Base-by-base conservation (phyloP, 53 echinoderm and acorn worm genomes). In the Actinopyga echinites region DNA sequence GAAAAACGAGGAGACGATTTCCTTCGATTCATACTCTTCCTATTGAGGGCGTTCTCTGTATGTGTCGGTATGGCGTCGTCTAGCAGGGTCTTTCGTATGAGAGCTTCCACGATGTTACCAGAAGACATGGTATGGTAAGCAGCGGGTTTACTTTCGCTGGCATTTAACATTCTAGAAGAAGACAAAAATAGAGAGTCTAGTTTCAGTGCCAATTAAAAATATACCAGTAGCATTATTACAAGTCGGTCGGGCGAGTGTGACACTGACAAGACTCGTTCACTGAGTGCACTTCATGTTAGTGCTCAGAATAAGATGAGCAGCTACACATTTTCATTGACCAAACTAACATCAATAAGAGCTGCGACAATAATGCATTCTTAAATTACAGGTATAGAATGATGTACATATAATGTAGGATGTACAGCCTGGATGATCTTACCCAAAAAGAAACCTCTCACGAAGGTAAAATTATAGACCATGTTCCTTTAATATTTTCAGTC, bases 51-150 rank as follows among this genome's bases (percentile, higher is more conserved):
- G 84, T 79, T 60, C 34, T 89, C 89, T 37, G 60, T 37, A 45
- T 80, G 81, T n/a, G 81, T 82, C 3, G 89, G 82, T 19, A 91
- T 80, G 78, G 89, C 89, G 65, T 95, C 96, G 58, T 95, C 96
- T 24, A 95, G 85, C 26, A 95, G 55, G 0, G 96, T 95, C 53
- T 87, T 91, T 79, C 96, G 74, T 59, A 93, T 96, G 62, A 96
- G 90, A 12, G 96, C 96, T 83, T 96, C 96, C 13, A 96, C 93
- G 17, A 96, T 89, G 71, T 89, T 96, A 10, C 96, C 96, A 8
- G 96, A 96, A 61, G 96, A 89, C 90, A 96, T 93, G 60, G 42
- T 75, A 58, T 74, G 43, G 29, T 85, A 85, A 30, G 75, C 31
- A 6, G 77, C 56, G 30, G 94, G 74, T 57, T 87, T 87, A 28